phyloP scores from a whole-genome alignment of 2,888 invertebrate genomes.

The Eilema sororculum region DNA sequence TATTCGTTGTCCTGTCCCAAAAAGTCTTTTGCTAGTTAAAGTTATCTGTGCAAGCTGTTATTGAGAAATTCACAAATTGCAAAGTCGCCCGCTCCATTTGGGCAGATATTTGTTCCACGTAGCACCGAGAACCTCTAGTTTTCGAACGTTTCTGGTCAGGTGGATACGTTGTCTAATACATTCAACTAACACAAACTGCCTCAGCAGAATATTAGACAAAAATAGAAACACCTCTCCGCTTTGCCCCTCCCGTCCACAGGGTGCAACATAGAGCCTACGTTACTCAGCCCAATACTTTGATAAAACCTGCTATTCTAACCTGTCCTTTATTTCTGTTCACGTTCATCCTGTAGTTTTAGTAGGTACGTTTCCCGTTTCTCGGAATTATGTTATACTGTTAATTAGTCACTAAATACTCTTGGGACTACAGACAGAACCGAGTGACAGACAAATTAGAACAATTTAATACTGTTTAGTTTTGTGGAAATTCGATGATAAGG shows the following conservation, averaged over 20 bases:
- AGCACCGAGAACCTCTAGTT: too few relatives aligned
- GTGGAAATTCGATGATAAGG: not conserved
- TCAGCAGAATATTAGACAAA: not conserved
- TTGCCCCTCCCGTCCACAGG: not conserved
- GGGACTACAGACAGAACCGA: slow-evolving; percentile 2
- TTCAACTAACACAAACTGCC: not conserved
- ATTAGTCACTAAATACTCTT: not conserved
- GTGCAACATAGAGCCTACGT: not conserved
- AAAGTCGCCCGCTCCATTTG: too few relatives aligned
- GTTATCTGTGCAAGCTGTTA: too few relatives aligned
- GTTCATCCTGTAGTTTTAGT: not conserved
- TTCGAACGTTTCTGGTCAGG: too few relatives aligned
- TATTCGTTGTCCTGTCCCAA: too few relatives aligned
- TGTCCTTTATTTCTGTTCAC: not conserved
- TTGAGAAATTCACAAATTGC: too few relatives aligned
- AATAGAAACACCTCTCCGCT: not conserved
- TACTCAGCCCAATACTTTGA: not conserved
- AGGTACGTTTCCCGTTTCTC: not conserved
- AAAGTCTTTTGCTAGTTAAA: too few relatives aligned
- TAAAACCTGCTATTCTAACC: not conserved
- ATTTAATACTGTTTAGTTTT: not conserved
- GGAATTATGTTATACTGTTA: not conserved
- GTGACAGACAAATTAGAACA: not conserved
- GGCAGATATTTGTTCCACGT: too few relatives aligned
- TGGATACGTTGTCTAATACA: not conserved